A percentile compares a stretch with the other conserved stretches of the same genome.
These are phyloP conservation scores for Drosophila ohnishii DNA, from an alignment of 1,140 invertebrate genomes.

Conservation along the genomic window DNA sequence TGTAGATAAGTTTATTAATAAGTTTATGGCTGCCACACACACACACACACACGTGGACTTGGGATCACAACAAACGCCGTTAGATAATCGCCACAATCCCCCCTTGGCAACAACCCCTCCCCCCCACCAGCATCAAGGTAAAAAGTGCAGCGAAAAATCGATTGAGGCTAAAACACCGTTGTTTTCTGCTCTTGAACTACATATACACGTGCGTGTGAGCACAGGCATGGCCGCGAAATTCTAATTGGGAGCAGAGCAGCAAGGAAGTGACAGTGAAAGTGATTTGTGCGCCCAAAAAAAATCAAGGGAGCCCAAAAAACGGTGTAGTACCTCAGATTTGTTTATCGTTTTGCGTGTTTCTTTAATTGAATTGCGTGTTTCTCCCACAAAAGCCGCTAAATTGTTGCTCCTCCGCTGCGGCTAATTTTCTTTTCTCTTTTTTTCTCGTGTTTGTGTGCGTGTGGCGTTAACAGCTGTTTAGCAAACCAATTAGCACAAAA, in stretches of 20 bases:
- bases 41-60: neutral
- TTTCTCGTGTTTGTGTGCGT: slow-evolving; percentile 16
- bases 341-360: slow-evolving; percentile 59
- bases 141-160: slow-evolving; percentile 57
- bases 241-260: slow-evolving; percentile 27
- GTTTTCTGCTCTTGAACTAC: slow-evolving; percentile 57
- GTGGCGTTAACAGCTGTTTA: slow-evolving; percentile 56
- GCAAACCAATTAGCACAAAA: slow-evolving; percentile 43
- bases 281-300: slow-evolving; percentile 49
- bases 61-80: slow-evolving; percentile 57
- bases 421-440: slow-evolving; percentile 5
- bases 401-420: slow-evolving; percentile 18
- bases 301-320: slow-evolving; percentile 6
- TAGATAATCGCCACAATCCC: slow-evolving; percentile 39
- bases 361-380: slow-evolving; percentile 69
- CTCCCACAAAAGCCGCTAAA: slow-evolving; percentile 27
- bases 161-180: slow-evolving; percentile 30
- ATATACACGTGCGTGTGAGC: slow-evolving; percentile 2
- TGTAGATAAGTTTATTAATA: slow-evolving; percentile 74
- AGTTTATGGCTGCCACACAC: slow-evolving; percentile 40
- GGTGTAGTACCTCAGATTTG: slow-evolving; percentile 23
- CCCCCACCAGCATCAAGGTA: slow-evolving; percentile 21
- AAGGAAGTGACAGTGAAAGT: slow-evolving; percentile 40
- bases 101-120: neutral
- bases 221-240: slow-evolving; percentile 29